Conservation (phyloP, 2,888 invertebrate species). For the Zhuqinia jingwanae region DNA sequence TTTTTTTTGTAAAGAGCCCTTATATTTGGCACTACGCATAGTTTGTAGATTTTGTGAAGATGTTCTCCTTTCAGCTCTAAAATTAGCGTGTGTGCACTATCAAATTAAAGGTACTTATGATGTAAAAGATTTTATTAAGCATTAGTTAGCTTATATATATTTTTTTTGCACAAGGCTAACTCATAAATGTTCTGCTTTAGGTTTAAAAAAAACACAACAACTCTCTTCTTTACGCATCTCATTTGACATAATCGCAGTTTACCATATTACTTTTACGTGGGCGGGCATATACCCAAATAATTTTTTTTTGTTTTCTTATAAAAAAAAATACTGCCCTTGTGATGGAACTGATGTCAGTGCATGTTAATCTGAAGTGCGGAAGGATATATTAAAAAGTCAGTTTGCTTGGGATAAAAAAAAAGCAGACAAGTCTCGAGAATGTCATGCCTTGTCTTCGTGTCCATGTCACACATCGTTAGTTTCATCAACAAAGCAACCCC, state of each 20-base stretch:
- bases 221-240: background rate
- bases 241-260: background rate
- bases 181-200: background rate
- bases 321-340: background rate
- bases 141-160: too few species aligned
- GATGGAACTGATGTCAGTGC: background rate
- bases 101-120: background rate
- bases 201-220: background rate
- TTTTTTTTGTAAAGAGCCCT: background rate
- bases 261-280: too few species aligned
- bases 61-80: background rate
- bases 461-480: constrained; percentile 44
- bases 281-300: background rate
- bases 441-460: background rate
- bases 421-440: background rate
- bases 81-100: background rate
- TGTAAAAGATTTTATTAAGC: background rate
- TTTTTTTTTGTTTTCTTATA: background rate
- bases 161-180: background rate
- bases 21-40: too few species aligned
- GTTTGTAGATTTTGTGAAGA: background rate
- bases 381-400: too few species aligned
- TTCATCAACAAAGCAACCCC: constrained; percentile 23
- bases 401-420: too few species aligned
- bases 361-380: background rate